These are phyloP conservation scores for Dasyurus viverrinus DNA, from an alignment of 2,113 vertebrate genomes.

Conservation along the genomic window DNA sequence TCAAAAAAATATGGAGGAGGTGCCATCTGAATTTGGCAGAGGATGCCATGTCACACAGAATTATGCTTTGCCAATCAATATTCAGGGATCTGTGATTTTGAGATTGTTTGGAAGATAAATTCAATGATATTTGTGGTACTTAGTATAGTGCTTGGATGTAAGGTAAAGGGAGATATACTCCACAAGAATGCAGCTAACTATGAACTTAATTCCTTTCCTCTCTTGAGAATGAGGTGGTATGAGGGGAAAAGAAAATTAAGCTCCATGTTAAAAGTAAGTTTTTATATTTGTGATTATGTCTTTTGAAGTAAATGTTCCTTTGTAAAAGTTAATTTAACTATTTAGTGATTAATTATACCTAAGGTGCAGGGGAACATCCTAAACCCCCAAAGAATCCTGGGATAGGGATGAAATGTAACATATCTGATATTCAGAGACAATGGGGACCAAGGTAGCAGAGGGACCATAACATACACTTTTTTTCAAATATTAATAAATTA, in stretches of 20 bases:
- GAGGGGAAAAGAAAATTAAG: too few species aligned
- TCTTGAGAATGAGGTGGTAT: too few species aligned
- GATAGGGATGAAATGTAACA: not conserved
- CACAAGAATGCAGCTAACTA: too few species aligned
- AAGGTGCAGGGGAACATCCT: not conserved
- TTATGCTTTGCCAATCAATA: not conserved
- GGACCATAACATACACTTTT: not conserved
- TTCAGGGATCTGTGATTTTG: not conserved
- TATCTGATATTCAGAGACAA: not conserved
- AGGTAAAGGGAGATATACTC: too few species aligned
- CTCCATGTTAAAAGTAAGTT: not conserved
- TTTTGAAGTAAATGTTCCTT: not conserved
- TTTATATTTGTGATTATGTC: not conserved
- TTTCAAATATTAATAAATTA: not conserved
- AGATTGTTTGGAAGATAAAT: not conserved
- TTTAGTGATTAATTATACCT: not conserved
- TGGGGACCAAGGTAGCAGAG: not conserved
- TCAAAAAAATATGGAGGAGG: not conserved
- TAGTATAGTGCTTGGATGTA: not conserved
- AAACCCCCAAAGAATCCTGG: not conserved
- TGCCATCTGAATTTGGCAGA: not conserved
- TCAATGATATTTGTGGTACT: not conserved
- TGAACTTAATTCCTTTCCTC: too few species aligned
- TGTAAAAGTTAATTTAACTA: not conserved
- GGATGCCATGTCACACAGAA: not conserved